Base-by-base conservation (phyloP, 2,797 vertebrate species). In the Oreochromis mossambicus region DNA sequence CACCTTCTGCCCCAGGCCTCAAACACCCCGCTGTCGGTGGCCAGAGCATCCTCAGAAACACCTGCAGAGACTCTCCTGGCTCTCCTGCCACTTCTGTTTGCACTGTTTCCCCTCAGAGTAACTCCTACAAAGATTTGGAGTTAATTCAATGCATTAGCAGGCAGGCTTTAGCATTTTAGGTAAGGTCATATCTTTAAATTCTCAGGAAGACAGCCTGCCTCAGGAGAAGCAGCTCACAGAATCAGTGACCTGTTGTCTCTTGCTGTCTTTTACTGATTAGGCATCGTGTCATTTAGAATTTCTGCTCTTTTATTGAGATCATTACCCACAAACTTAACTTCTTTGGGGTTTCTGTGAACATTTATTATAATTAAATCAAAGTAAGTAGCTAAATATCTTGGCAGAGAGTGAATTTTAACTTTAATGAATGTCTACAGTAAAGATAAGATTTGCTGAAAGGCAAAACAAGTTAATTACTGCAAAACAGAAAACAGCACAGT, bases 1-100 rank as follows among this genome's bases (percentile, higher is more conserved):
- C 95, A 97, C 98, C 98, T 99, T 95, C 97, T 97, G 94, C 96
- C 97, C 96, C 98, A 98, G 91, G 98, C 98, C 95, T 99, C 98
- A 90, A 99, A 99, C 51, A 99, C 98, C 1, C 98, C 98, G 38
- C 98, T 99, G 95, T 99, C 98, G 9, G 98, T 99, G 87, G 98
- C 98, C 89, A 99, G 96, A 21, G 98, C 98, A 78, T 99, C 98
- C 93, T 99, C 98, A 19, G 97, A 98, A 89, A 98, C 95, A 56
- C 98, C 98, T 24, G 96, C 96, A 68, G 98, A 99, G 83, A 98
- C 97, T 79, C 97, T 96, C 90, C 97, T 96, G 52, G 97, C 96
- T 91, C 98, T 97, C 87, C 97, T 96, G 88, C 98, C 96, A 58
- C 97, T 95, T 78, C 97, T 95, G 96, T 96, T 97, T 29, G 96